Evolutionary conservation across 2,113 vertebrate genomes (phyloP).

Genomic region (Paramisgurnus dabryanus): DNA sequence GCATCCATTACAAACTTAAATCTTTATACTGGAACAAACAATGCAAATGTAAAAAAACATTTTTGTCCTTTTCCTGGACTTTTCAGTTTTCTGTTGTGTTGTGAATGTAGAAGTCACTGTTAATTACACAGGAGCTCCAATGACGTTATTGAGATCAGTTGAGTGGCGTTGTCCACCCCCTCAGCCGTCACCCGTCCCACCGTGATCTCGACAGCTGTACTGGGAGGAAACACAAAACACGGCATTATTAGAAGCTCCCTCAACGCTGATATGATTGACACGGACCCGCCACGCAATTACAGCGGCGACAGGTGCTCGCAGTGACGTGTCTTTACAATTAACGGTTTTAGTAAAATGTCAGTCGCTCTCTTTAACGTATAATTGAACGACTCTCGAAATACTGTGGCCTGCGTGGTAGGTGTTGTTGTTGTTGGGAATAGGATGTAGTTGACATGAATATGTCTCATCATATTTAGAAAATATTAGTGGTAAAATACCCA

Average conservation of each 20-base stretch:
- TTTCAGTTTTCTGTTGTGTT: no score
- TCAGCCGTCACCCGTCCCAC: neutral
- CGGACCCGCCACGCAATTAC: neutral
- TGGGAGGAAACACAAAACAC: neutral
- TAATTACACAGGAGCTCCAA: conserved; percentile 5
- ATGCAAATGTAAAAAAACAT: no score
- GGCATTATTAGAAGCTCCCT: conserved; percentile 25
- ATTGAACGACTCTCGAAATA: conserved; percentile 22
- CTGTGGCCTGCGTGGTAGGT: neutral
- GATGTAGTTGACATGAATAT: neutral
- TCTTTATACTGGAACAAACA: no score
- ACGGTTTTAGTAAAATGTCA: conserved; percentile 1
- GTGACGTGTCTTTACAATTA: neutral
- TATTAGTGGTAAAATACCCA: no score
- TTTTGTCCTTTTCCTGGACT: no score
- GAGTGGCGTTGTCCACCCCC: neutral
- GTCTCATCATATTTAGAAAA: no score
- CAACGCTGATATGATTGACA: neutral
- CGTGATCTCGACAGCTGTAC: conserved; percentile 18
- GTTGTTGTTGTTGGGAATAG: neutral
- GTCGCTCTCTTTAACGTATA: neutral
- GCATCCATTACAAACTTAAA: no score
- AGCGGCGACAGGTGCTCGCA: conserved; percentile 24
- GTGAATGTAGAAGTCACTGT: no score
- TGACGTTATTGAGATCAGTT: neutral